Conservation (phyloP, 2,113 vertebrate species). For the Oostethus manadensis region DNA sequence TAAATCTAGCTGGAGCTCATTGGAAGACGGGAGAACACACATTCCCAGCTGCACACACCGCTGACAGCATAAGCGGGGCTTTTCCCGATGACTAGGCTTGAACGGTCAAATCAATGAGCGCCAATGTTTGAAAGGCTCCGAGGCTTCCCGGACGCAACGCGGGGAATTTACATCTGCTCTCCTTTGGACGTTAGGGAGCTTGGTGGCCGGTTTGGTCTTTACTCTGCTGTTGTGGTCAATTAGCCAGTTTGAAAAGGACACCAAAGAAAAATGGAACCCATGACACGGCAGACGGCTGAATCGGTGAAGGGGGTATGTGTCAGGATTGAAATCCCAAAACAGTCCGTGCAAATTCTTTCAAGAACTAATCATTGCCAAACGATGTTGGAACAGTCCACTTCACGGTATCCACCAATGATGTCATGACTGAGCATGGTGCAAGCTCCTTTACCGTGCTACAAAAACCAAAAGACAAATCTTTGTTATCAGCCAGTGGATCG, state of each 20-base stretch:
- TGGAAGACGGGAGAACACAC: conserved; percentile 57
- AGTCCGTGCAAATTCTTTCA: no score
- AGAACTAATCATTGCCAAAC: no score
- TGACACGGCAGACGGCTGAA: no score
- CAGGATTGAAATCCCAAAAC: no score
- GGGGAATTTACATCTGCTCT: conserved; percentile 57
- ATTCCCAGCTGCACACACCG: conserved; percentile 44
- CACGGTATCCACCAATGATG: no score
- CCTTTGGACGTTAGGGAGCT: conserved; percentile 47
- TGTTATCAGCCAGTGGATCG: no score
- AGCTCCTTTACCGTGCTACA: no score
- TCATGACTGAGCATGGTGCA: no score
- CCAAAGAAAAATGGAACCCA: background rate
- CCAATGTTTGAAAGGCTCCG: conserved; percentile 51
- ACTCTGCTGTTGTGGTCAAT: conserved; percentile 54
- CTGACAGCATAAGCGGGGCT: conserved; percentile 37
- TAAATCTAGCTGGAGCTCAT: conserved; percentile 71
- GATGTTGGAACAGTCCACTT: no score
- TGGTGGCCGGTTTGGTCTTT: conserved; percentile 60
- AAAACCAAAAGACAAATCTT: no score
- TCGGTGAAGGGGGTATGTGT: no score
- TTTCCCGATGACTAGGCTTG: conserved; percentile 61
- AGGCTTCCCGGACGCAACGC: conserved; percentile 44
- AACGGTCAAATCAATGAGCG: conserved; percentile 68
- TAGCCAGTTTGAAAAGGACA: conserved; percentile 57